Evolutionary conservation across 2,888 invertebrate genomes (phyloP), one percentile per base, ranked within the genome.

Genomic region (Syrphus vitripennis): DNA sequence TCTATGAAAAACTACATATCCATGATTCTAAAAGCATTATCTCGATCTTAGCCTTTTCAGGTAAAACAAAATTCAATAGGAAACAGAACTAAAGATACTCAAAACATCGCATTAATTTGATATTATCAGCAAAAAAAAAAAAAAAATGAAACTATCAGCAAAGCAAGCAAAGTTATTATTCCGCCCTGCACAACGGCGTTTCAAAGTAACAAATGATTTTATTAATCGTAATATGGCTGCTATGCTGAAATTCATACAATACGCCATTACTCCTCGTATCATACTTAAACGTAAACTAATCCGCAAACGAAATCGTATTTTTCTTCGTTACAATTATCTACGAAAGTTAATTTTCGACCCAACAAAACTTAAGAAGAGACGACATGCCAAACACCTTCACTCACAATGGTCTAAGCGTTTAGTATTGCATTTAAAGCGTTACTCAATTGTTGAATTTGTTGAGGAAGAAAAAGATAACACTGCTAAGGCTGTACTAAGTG

Each of bases 271-370:
- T 31, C 90, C 90, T 2, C 90, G 89, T 24, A 89, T 90, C n/a
- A 87, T 91, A 4, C 48, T 91, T 3, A 90, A 90, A 42, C 88
- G 71, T 1, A 89, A 90, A 76, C 89, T 90, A 0, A 88, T 90
- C 81, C 91, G 91, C 0, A 89, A 80, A 37, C 59, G 79, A 9
- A 7, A 87, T 71, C 89, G 90, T 1, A 87, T 91, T 1, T 87
- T 92, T 6, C 16, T 90, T 2, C 87, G 88, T 3, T 77, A 89
- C 53, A 78, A 88, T 70, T 89, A 90, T 3, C 34, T 89, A 3
- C 89, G 90, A 5, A 75, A 89, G 0, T 72, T 90, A 9, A 87
- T 91, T 2, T 91, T 90, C 48, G 91, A 91, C 89, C 90, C 90
- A 21, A 88, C 89, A 0, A 87, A 90, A 26, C 88, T 89, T 24